Conservation (phyloP, 1,140 invertebrate species). For the Megalonaias nervosa region DNA sequence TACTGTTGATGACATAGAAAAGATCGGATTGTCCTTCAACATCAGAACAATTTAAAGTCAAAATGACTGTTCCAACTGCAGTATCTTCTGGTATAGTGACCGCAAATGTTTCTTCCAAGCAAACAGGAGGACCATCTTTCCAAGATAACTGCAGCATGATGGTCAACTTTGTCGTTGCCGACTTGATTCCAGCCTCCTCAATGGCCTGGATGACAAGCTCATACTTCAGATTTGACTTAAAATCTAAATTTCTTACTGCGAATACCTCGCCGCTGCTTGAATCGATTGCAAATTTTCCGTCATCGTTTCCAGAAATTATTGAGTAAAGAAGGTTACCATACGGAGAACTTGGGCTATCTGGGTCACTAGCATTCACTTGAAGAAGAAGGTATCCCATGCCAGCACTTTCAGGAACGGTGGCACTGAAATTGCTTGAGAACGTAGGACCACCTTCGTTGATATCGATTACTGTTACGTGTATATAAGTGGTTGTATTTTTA, state of each 20-base stretch:
- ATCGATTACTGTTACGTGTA: constrained; percentile 48
- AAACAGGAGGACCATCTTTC: constrained; percentile 50
- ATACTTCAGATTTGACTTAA: constrained; percentile 49
- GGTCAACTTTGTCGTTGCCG: constrained; percentile 35
- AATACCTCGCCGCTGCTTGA: constrained; percentile 34
- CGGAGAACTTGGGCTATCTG: constrained; percentile 28
- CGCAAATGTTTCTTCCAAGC: constrained; percentile 18
- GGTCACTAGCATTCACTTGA: constrained; percentile 45
- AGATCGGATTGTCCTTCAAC: constrained; percentile 6
- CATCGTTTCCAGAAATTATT: constrained; percentile 20
- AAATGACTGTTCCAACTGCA: constrained; percentile 84
- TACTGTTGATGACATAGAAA: constrained; percentile 1
- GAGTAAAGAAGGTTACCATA: constrained; percentile 34
- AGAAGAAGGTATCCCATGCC: constrained; percentile 33
- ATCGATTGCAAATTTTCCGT: constrained; percentile 43
- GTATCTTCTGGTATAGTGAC: constrained; percentile 87
- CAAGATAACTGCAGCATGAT: constrained; percentile 50
- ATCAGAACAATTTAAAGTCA: constrained; percentile 81
- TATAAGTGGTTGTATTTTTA: constrained; percentile 21
- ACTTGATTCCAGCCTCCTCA: constrained; percentile 30
- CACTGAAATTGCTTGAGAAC: not conserved
- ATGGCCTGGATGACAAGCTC: constrained; percentile 38
- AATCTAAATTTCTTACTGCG: constrained; percentile 41
- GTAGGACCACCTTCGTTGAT: constrained; percentile 53
- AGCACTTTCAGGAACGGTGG: constrained; percentile 31